phyloP scores from a whole-genome alignment of 2,113 vertebrate species.

The Cryptotis parvus region DNA sequence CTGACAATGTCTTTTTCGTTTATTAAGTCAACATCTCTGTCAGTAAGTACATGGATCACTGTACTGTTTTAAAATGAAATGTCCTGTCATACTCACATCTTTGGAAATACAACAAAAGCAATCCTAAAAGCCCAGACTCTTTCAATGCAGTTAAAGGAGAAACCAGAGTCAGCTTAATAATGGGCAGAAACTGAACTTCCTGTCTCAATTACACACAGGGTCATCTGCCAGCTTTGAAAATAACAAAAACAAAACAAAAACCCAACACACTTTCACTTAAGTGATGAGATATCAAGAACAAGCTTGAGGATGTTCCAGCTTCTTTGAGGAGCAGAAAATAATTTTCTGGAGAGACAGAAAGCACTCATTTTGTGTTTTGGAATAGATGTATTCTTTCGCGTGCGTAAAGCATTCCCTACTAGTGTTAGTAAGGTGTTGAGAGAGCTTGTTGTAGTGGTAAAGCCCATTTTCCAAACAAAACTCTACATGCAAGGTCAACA shows the following conservation, averaged over 20 bases:
- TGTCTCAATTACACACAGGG: constrained; percentile 53
- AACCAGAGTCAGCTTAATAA: constrained; percentile 35
- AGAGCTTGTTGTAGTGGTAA: background rate
- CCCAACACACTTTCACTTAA: background rate
- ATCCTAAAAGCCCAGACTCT: constrained; percentile 40
- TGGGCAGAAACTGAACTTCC: constrained; percentile 45
- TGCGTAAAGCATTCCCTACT: background rate
- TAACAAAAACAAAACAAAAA: too few relatives aligned
- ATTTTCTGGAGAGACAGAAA: background rate
- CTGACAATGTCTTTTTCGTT: constrained; percentile 15
- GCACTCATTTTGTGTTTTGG: background rate
- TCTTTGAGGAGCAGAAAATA: background rate
- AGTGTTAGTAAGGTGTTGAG: background rate
- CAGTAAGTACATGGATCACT: constrained; percentile 24
- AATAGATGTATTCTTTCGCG: background rate
- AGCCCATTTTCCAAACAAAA: background rate
- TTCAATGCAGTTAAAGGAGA: constrained; percentile 66
- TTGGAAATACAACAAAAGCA: constrained; percentile 64
- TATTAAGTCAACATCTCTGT: background rate
- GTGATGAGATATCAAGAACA: background rate
- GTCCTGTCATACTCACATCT: constrained; percentile 64
- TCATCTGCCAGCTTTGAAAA: constrained; percentile 51
- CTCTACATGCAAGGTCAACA: background rate
- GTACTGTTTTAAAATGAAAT: constrained; percentile 78
- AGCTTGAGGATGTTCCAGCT: background rate